Evolutionary conservation across 2,888 invertebrate genomes (phyloP), one percentile per base, ranked within the genome.

Genomic region (Eupeodes latifasciatus): DNA sequence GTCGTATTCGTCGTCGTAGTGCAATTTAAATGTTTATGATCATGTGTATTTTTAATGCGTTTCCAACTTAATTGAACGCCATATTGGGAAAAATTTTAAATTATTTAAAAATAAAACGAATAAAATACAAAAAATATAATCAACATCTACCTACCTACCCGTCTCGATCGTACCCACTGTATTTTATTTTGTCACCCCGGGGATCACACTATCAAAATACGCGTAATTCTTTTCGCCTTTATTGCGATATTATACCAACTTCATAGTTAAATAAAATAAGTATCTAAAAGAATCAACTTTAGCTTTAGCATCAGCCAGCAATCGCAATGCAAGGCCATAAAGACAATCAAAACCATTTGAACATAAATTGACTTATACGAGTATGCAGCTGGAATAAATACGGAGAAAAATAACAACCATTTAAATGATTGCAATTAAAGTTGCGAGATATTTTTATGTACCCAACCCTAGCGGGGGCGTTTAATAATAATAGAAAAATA

Each of bases 41-140:
- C 71, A 4, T 40, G 53, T 61, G 79, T 44, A 79, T 79, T 79
- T 71, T 53, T 47, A 79, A 79, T 79, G 71, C 34, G 79, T 71
- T 79, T 44, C 40, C 51, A 61, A 53, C 71, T 79, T 79, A 62
- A 79, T 79, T 69, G 62, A 61, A 11, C 16, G 59, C 79, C 64
- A 76, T 66, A 69, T 81, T 67, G 34, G 64, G 67, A 57, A 57
- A 34, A 61, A 7, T 64, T 27, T 66, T 57, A 9, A 59, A 59
- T 9, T 9, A 36, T n/a, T 27, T 1, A 27, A 59, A 34, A 36
- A 59, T 40, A 16, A 44, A 81, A 66, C 16, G n/a, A 64, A 27
- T 27, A 27, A 27, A 27, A 27, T 40, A 66, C 66, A 79, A 71
- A 61, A 16, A 55, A 40, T 5, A 69, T 51, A 19, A 71, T 44